Base-by-base conservation (phyloP, 2,888 invertebrate species). In the Polyommatus icarus region DNA sequence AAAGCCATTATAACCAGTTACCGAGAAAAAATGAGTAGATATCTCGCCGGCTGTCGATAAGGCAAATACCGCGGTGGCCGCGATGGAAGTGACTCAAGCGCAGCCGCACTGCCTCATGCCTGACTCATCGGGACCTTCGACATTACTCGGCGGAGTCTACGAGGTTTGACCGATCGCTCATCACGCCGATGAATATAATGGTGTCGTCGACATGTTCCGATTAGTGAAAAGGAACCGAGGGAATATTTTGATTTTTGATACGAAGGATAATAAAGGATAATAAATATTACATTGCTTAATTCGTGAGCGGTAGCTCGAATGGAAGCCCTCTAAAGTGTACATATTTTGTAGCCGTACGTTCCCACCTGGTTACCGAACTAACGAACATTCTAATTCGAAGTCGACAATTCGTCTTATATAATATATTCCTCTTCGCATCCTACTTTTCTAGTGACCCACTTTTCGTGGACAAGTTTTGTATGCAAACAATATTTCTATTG, bases 71-170 rank as follows among this genome's bases (percentile, higher is more conserved):
- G 57, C 71, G 57, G 61, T 15, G 15, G 54, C 12, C 18, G 18
- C 46, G 46, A 12, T 71, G 75, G 79, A 75, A 79, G 67, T 84
- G 84, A 85, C 83, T 84, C 81, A 83, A 84, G 79, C 80, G 61
- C 77, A 80, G 79, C 79, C 54, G 79, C 80, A 54, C 77, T 79
- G 79, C 79, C 80, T 78, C 46, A 76, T 79, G 79, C 79, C 80
- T 79, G 80, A 80, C 79, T 80, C 82, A 81, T 82, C 80, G 77
- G 82, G 82, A 83, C 71, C 36, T 32, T 12, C 40, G 77, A 20
- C 15, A 50, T 15, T 77, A 71, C 24, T 61, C 12, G 61, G 20
- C 24, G 4, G 24, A 61, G 24, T 24, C 20, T 24, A 61, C 24
- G 61, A 61, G 61, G 24, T 61, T 59, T 3, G 24, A 24, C 61